Conservation (phyloP, 2,113 vertebrate species). For the Neolamprologus falcicula region DNA sequence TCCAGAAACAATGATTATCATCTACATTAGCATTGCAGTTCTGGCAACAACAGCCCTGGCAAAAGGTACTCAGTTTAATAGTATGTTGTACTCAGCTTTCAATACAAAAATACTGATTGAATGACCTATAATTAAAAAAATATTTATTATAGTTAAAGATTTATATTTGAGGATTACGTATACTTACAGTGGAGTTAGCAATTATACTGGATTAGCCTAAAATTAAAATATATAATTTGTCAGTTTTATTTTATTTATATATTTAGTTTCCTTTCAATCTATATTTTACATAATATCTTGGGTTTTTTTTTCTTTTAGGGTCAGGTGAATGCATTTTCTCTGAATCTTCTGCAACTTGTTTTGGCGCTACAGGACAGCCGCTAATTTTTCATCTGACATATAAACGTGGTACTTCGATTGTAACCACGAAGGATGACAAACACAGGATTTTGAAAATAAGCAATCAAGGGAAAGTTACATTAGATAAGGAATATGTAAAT, state of each 20-base stretch:
- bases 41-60: not conserved
- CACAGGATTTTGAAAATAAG: not conserved
- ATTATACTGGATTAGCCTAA: rapidly evolving
- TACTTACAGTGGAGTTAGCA: rapidly evolving
- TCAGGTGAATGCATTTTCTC: not conserved
- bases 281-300: not conserved
- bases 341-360: not conserved
- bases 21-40: not conserved
- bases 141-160: not conserved
- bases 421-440: rapidly evolving
- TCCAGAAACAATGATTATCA: not conserved
- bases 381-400: not conserved
- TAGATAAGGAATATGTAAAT: not conserved
- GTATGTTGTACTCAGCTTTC: not conserved
- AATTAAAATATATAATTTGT: not conserved
- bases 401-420: not conserved
- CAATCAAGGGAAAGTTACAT: rapidly evolving
- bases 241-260: not conserved
- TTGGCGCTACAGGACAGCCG: not conserved
- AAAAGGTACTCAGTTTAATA: not conserved
- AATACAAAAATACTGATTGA: not conserved
- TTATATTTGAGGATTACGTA: rapidly evolving
- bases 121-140: not conserved
- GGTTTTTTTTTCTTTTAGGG: rapidly evolving
- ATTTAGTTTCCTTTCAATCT: rapidly evolving